A percentile compares a stretch with the other conserved stretches of the same genome.
These are phyloP conservation scores for Colossoma macropomum DNA, from an alignment of 2,113 vertebrate species.

Conservation along the genomic window DNA sequence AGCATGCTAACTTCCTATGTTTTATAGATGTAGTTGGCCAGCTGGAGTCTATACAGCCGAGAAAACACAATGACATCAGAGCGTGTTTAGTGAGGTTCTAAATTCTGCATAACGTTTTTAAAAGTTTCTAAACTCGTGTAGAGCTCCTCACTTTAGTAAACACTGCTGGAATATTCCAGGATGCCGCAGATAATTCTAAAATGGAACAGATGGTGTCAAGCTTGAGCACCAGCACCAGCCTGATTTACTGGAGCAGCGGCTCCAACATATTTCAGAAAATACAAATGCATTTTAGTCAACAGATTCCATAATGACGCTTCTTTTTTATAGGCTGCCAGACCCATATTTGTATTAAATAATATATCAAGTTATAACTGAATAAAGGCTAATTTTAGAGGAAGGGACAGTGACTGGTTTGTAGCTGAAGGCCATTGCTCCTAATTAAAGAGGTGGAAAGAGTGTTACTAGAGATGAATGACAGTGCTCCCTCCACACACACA, in stretches of 20 bases:
- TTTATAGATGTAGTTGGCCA: too few relatives aligned
- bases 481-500: slow-evolving; percentile 3
- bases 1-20: too few relatives aligned
- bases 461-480: slow-evolving; percentile 40
- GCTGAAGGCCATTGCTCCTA: slow-evolving; percentile 21
- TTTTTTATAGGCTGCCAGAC: background rate
- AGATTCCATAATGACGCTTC: background rate
- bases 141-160: background rate
- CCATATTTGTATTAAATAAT: background rate
- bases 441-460: slow-evolving; percentile 34
- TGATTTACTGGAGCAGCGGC: background rate
- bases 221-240: background rate
- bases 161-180: background rate
- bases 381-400: background rate
- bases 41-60: too few relatives aligned
- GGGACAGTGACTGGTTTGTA: background rate
- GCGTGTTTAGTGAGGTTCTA: too few relatives aligned
- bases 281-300: background rate
- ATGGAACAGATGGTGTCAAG: background rate
- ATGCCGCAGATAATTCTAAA: background rate
- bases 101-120: too few relatives aligned
- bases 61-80: too few relatives aligned
- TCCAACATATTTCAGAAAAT: background rate
- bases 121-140: too few relatives aligned
- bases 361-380: background rate